A percentile compares a stretch with the other conserved stretches of the same genome.
Conservation (phyloP, 2,797 vertebrate species). For the Bryconaethiops microstoma region DNA sequence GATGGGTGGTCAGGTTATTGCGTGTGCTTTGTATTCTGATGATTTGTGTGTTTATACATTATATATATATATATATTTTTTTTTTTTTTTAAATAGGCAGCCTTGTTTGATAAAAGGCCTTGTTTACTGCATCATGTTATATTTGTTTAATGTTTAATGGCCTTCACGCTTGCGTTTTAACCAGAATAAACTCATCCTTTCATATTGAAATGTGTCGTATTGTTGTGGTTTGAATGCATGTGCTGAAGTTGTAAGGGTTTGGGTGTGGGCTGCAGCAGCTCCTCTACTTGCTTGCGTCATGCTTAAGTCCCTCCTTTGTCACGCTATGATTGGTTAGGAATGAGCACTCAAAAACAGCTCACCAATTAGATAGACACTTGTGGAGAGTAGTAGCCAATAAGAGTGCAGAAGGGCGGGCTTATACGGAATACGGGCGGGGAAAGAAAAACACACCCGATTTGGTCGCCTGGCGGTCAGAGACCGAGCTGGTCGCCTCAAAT, state of each 20-base stretch:
- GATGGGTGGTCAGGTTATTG: not conserved
- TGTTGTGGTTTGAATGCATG: constrained; percentile 25
- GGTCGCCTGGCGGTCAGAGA: not conserved
- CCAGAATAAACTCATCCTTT: not conserved
- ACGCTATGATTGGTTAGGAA: not conserved
- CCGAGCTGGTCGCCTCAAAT: not conserved
- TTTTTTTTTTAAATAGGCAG: not conserved
- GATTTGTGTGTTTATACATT: not conserved
- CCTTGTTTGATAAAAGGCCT: not conserved
- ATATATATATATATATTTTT: not conserved
- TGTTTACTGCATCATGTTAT: not conserved
- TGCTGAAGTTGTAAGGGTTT: constrained; percentile 39
- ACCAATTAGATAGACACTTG: not conserved
- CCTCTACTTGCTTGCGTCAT: constrained; percentile 21
- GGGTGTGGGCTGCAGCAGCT: constrained; percentile 57
- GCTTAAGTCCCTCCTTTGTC: constrained; percentile 38
- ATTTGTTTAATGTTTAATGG: not conserved
- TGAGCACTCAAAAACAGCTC: not conserved
- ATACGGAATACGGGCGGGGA: not conserved
- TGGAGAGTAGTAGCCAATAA: not conserved
- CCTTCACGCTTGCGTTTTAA: not conserved
- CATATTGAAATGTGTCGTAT: not conserved
- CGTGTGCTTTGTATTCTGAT: not conserved
- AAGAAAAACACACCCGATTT: not conserved
- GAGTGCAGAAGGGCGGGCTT: not conserved